These are phyloP conservation scores for Brachionus calyciflorus DNA, from an alignment of 1,140 invertebrate species.

Conservation along the genomic window DNA sequence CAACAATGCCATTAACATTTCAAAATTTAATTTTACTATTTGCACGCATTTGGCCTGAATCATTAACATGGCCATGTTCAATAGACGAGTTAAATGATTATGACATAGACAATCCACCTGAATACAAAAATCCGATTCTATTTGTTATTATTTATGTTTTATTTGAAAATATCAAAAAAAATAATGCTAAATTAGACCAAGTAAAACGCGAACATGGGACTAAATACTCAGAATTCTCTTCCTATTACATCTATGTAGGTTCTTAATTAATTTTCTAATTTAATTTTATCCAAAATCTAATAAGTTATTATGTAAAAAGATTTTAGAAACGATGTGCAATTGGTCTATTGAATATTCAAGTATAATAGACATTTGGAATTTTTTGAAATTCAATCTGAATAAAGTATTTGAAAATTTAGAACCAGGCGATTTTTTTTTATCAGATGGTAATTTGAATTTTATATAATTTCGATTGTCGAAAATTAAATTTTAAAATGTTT, in stretches of 20 bases:
- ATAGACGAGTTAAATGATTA: slow-evolving; percentile 12
- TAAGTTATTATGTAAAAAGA: not conserved
- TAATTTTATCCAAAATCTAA: no score
- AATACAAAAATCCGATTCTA: slow-evolving; percentile 19
- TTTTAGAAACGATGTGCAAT: not conserved
- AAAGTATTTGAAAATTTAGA: not conserved
- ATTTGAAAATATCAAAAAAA: not conserved
- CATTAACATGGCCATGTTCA: slow-evolving; percentile 38
- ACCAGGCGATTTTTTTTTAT: not conserved
- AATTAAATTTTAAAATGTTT: not conserved
- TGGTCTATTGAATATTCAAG: not conserved
- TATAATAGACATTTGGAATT: not conserved
- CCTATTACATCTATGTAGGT: slow-evolving; percentile 23
- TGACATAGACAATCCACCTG: not conserved
- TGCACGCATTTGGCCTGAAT: slow-evolving; percentile 28
- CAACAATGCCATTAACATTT: not conserved
- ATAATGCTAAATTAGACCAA: not conserved
- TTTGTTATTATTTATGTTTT: slow-evolving; percentile 10
- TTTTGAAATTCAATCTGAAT: not conserved
- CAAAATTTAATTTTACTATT: slow-evolving; percentile 34
- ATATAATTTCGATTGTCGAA: not conserved
- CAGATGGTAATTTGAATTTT: slow-evolving; percentile 9
- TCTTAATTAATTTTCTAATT: no score
- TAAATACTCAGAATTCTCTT: slow-evolving; percentile 2
- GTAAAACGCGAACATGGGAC: not conserved